Evolutionary conservation across 2,888 invertebrate genomes (phyloP).

Genomic region (Drosophila niveifrons): DNA sequence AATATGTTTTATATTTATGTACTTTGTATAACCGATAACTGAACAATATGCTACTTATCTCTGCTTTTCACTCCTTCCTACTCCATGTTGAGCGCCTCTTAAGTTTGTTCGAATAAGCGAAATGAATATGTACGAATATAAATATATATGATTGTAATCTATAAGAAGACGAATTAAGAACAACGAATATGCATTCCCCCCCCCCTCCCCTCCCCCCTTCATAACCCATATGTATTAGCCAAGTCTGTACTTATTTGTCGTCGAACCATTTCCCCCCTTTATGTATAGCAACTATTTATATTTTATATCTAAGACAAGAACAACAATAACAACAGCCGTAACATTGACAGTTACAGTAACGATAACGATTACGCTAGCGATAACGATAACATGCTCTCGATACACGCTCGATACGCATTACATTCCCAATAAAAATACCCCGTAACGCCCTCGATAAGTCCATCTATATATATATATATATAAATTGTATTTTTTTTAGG

Average conservation of each 20-base stretch:
- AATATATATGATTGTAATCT: constrained; percentile 18
- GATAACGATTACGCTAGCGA: neutral
- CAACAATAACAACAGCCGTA: constrained; percentile 1
- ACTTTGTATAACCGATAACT: too few relatives aligned
- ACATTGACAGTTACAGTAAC: neutral
- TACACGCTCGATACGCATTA: constrained; percentile 25
- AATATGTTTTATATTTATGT: too few relatives aligned
- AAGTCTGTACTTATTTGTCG: constrained; percentile 48
- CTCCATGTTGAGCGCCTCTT: constrained; percentile 18
- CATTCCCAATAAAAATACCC: constrained; percentile 36
- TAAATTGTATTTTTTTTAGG: constrained; percentile 31
- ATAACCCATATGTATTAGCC: constrained; percentile 12
- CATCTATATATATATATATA: constrained; percentile 23
- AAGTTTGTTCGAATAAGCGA: constrained; percentile 49
- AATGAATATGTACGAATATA: constrained; percentile 32
- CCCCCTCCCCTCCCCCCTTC: neutral
- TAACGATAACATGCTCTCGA: constrained; percentile 9
- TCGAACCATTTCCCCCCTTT: constrained; percentile 6
- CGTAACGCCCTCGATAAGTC: constrained; percentile 1
- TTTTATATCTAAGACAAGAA: constrained; percentile 13
- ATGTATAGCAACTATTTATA: constrained; percentile 58
- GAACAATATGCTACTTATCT: too few relatives aligned
- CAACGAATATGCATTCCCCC: constrained; percentile 48
- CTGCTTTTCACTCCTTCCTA: too few relatives aligned
- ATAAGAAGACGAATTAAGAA: constrained; percentile 43